A percentile compares a stretch with the other conserved stretches of the same genome.
phyloP scores from a whole-genome alignment of 2,888 invertebrate species.

The Actias luna region DNA sequence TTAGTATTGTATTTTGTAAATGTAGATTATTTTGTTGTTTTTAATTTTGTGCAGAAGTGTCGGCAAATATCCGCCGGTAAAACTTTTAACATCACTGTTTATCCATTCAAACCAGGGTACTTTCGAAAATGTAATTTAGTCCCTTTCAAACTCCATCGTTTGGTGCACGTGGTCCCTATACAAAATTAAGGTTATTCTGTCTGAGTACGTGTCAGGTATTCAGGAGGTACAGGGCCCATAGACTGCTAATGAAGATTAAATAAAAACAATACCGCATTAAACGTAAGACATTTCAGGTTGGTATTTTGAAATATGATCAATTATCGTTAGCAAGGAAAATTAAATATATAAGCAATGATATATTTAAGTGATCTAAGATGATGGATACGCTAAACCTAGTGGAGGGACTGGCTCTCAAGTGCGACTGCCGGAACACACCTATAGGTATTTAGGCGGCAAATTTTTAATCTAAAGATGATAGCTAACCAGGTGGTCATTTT shows the following conservation, averaged over 20 bases:
- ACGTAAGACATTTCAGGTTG: neutral
- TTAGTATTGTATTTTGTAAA: neutral
- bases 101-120: constrained; percentile 2
- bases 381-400: too few species aligned
- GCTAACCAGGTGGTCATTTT: too few species aligned
- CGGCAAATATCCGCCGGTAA: neutral
- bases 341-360: too few species aligned
- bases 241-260: neutral
- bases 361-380: too few species aligned
- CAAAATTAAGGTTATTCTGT: constrained; percentile 21
- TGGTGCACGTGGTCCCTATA: constrained; percentile 15
- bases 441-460: too few species aligned
- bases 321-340: too few species aligned
- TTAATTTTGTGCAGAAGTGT: neutral
- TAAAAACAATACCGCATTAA: neutral
- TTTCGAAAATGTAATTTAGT: constrained; percentile 18
- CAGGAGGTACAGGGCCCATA: neutral
- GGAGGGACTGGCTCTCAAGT: too few species aligned
- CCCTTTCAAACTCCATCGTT: constrained; percentile 18
- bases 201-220: constrained; percentile 1
- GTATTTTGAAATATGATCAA: neutral
- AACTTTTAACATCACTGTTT: constrained; percentile 1
- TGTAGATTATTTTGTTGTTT: neutral
- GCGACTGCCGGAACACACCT: too few species aligned
- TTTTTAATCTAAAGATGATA: too few species aligned